Evolutionary conservation across 1,140 invertebrate species (phyloP).

Genomic region (silkworm (Bombyx mori)): DNA sequence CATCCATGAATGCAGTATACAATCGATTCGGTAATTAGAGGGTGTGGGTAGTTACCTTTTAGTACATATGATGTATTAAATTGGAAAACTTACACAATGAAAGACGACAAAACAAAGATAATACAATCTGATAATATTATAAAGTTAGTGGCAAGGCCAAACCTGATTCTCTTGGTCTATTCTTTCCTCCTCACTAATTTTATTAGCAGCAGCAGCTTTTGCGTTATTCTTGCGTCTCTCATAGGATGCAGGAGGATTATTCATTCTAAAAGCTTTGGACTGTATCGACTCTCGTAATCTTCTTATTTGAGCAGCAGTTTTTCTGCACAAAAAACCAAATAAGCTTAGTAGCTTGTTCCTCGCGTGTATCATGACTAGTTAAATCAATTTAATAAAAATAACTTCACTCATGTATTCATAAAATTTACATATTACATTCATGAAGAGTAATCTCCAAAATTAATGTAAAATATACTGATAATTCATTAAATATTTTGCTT

Average conservation of each 20-base stretch:
- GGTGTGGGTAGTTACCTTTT: too few relatives aligned
- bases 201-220: slow-evolving; percentile 29
- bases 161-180: slow-evolving; percentile 70
- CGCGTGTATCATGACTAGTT: background rate
- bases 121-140: too few relatives aligned
- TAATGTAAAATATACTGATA: too few relatives aligned
- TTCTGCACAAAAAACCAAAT: slow-evolving; percentile 44
- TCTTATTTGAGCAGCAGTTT: slow-evolving; percentile 74
- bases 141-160: background rate
- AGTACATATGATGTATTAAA: too few relatives aligned
- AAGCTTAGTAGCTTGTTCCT: background rate
- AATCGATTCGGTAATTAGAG: too few relatives aligned
- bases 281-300: slow-evolving; percentile 73
- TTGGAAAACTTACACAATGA: too few relatives aligned
- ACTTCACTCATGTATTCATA: too few relatives aligned
- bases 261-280: slow-evolving; percentile 71
- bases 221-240: slow-evolving; percentile 50
- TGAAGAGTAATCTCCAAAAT: too few relatives aligned
- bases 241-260: slow-evolving; percentile 61
- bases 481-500: background rate
- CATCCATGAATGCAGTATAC: too few relatives aligned
- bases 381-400: too few relatives aligned
- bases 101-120: too few relatives aligned
- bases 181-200: slow-evolving; percentile 60
- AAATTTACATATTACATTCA: too few relatives aligned